Evolutionary conservation across 2,888 invertebrate genomes (phyloP), one percentile per base, ranked within the genome.

Genomic region (Adineta ricciae): DNA sequence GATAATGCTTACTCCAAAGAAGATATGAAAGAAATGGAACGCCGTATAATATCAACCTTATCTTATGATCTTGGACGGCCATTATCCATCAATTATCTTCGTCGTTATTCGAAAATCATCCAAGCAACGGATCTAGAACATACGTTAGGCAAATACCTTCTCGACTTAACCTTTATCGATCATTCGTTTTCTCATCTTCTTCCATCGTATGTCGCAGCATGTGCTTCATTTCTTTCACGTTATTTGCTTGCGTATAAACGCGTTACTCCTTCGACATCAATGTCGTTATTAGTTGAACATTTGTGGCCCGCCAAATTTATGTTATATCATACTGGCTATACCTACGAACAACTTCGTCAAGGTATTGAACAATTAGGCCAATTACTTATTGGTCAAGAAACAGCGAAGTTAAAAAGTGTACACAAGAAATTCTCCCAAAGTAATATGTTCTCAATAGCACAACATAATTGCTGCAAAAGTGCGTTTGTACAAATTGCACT

Each of bases 151-250:
- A 78, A 78, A 78, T 78, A 78, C 41, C 24, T 78, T 7, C 41
- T 78, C n/a, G 78, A 78, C n/a, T 78, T 78, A 78, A 78, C 78
- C 9, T 78, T 78, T 78, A 41, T n/a, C n/a, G 78, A 78, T 78
- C 38, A 41, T 38, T n/a, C 78, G 14, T 78, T 41, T 41, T 38
- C 41, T 41, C 78, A 78, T 41, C 9, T 41, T 24, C n/a, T 41
- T n/a, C 78, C 78, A 78, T 78, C 78, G 14, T 78, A 78, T 41
- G 14, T 41, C 24, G 21, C 78, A 78, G 78, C 78, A 38, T 78
- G 78, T 78, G 78, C 78, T 14, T 78, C 78, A 78, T 78, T 78
- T 78, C 38, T 78, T n/a, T 78, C 78, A 78, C 78, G 78, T n/a
- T 78, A 78, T 78, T 78, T 78, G 41, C 24, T 78, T 78, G 11